Base-by-base conservation (phyloP, 2,113 vertebrate species). In the Nibea albiflora region DNA sequence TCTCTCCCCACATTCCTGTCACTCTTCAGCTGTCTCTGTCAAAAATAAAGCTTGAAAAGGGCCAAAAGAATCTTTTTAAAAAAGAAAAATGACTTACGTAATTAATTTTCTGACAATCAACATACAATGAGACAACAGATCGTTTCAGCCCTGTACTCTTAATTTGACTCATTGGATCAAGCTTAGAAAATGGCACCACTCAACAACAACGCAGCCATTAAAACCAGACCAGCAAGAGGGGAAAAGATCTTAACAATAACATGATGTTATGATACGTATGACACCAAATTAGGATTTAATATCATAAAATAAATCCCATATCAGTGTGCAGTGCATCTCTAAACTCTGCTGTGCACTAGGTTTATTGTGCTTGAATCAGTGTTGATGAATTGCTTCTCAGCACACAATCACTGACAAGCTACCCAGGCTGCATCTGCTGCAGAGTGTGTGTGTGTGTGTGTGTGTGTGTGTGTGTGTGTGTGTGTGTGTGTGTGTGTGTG, bases 401-500 rank as follows among this genome's bases (percentile, higher is more conserved):
- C 28, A 81, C 72, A 52, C 28, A 52, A 22, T 75, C 65, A 73
- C 39, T 56, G 53, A 68, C 50, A 64, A 26, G 14, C 52, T 63
- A 14, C 71, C 20, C 44, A 24, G 24, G 19, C 26, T 46, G 62
- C 53, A 19, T 70, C 58, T 87, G 64, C 88, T 77, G 85, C 82
- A 87, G 71, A 42, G 53, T 78, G 64, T 64, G 73, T 35, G 31
- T 35, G 5, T 35, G 31, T 35, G 31, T 35, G 31, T 35, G 31
- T 35, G 35, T 35, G 35, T 35, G 6, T 35, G 31, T 35, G 31
- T 73, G 19, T 7, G 4, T 31, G 31, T 31, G 31, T 31, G 31
- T 31, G 31, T 31, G 31, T 35, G 71, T 47, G 53, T 78, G 64
- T 64, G 73, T 31, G 31, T 31, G 4, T 31, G 31, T 31, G 31